These are phyloP conservation scores for Nixonia krombeini DNA, from an alignment of 1,140 invertebrate genomes.

Conservation along the genomic window DNA sequence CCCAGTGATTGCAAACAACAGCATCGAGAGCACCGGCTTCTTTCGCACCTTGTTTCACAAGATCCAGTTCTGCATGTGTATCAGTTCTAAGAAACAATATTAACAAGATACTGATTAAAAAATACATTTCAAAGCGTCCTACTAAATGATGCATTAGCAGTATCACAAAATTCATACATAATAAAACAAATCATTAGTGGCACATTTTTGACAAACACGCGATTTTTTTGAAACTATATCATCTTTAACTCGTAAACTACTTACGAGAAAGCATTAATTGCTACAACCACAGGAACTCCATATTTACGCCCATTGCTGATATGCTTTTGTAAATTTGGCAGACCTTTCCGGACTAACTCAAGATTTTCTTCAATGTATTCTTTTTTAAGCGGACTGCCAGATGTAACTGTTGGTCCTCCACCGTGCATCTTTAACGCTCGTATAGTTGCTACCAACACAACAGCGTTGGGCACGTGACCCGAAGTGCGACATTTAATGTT, in stretches of 20 bases:
- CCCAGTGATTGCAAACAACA: conserved; percentile 92
- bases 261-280: conserved; percentile 91
- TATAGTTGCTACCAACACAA: conserved; percentile 94
- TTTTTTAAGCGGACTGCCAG: conserved; percentile 86
- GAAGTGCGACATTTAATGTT: conserved; percentile 97
- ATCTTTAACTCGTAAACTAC: no score
- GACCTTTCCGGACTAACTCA: conserved; percentile 88
- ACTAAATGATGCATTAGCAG: no score
- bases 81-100: conserved; percentile 79
- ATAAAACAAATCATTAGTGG: no score
- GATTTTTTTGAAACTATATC: no score
- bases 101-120: no score
- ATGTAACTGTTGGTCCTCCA: conserved; percentile 90
- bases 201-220: no score
- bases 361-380: conserved; percentile 93
- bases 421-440: conserved; percentile 99
- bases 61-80: conserved; percentile 85
- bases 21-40: conserved; percentile 88
- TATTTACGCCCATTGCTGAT: conserved; percentile 93
- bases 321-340: conserved; percentile 94
- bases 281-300: conserved; percentile 96
- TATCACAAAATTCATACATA: no score
- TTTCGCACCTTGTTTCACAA: conserved; percentile 82
- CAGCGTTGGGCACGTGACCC: conserved; percentile 87
- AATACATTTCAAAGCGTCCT: no score